Evolutionary conservation across 2,797 vertebrate species (phyloP).

Genomic region (Phyllotis vaccarum): DNA sequence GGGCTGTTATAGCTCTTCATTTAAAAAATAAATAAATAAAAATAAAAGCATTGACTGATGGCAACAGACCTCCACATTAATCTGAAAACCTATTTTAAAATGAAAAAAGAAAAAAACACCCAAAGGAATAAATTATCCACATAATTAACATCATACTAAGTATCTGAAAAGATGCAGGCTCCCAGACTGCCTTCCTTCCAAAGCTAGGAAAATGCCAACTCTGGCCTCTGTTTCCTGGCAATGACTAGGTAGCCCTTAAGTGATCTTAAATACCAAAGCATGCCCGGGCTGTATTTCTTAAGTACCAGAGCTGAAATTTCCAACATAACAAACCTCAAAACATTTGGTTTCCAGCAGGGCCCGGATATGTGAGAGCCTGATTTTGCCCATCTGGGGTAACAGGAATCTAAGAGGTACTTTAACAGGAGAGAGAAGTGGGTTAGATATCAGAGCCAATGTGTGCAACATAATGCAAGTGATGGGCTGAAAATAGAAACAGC

Average conservation of each 20-base stretch:
- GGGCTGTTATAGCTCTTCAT: neutral
- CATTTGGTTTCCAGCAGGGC: conserved; percentile 77
- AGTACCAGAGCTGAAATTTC: conserved; percentile 73
- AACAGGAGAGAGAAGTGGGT: neutral
- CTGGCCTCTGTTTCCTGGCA: conserved; percentile 71
- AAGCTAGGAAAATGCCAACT: conserved; percentile 59
- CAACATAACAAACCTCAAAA: conserved; percentile 78
- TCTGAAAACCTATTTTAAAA: neutral
- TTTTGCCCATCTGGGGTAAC: conserved; percentile 64
- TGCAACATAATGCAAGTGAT: conserved; percentile 28
- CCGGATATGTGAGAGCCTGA: conserved; percentile 70
- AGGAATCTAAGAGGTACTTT: conserved; percentile 25
- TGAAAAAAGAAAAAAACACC: neutral
- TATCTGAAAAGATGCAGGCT: conserved; percentile 51
- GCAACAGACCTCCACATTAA: neutral
- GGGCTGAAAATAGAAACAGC: conserved; percentile 46
- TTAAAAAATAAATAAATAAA: conserved; percentile 1
- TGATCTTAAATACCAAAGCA: conserved; percentile 77
- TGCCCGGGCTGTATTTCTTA: conserved; percentile 74
- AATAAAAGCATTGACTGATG: conserved; percentile 28
- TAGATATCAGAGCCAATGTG: neutral
- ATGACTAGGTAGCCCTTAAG: conserved; percentile 60
- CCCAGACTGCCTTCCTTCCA: conserved; percentile 38
- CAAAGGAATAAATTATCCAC: conserved; percentile 36
- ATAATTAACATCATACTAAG: neutral